These are phyloP conservation scores for Cyphomyrmex costatus DNA, from an alignment of 1,140 invertebrate genomes.

Conservation along the genomic window DNA sequence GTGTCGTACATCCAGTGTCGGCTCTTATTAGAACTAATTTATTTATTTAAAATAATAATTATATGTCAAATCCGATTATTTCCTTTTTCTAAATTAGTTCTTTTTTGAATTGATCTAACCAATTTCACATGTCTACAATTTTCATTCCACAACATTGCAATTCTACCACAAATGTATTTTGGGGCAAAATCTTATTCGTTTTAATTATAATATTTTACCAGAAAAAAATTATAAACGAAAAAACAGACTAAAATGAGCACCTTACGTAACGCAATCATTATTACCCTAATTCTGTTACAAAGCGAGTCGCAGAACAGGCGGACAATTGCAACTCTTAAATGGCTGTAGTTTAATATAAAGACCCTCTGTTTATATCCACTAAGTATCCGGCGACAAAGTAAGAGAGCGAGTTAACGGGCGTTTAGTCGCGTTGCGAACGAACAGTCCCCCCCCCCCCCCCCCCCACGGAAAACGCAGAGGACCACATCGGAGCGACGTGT, in stretches of 20 bases:
- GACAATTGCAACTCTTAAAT: constrained; percentile 14
- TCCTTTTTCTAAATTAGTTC: not conserved
- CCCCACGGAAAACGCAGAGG: not conserved
- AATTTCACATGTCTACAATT: not conserved
- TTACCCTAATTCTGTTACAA: not conserved
- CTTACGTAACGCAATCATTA: not conserved
- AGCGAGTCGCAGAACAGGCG: not conserved
- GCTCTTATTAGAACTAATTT: not conserved
- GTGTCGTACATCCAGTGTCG: too few species aligned
- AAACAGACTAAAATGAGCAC: not conserved
- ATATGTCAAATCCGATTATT: not conserved
- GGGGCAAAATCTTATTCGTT: not conserved
- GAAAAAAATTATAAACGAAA: not conserved
- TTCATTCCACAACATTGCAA: not conserved
- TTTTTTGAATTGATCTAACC: not conserved
- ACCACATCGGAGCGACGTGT: constrained; percentile 17
- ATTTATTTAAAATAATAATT: not conserved
- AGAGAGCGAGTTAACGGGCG: constrained; percentile 26
- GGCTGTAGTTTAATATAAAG: constrained; percentile 45
- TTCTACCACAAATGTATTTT: not conserved
- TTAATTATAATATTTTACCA: not conserved
- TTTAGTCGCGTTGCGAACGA: constrained; percentile 33
- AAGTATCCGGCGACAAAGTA: constrained; percentile 2
- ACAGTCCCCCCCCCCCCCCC: not conserved
- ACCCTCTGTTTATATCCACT: constrained; percentile 5